Base-by-base conservation (phyloP, 2,113 vertebrate genomes). In the Aphelocoma coerulescens region DNA sequence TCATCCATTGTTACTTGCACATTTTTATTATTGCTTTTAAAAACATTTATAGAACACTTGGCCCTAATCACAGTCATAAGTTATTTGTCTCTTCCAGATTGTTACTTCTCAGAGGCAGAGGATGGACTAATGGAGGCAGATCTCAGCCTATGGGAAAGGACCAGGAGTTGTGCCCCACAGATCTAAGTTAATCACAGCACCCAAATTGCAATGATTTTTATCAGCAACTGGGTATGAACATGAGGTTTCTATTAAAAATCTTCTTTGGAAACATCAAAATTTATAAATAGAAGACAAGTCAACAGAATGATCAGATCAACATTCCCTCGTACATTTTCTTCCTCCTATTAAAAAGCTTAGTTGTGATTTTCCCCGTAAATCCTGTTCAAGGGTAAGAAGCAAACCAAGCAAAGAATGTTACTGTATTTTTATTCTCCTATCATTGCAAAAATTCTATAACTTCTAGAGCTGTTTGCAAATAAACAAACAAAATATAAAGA, bases 21-120 rank as follows among this genome's bases (percentile, higher is more conserved):
- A 33, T 75, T 91, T 91, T 81, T 91, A 88, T 96, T 93, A 62
- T 55, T 93, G 87, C 43, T 89, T 97, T 92, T 44, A 78, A 92
- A 92, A 52, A 52, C 16, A 85, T 95, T 94, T 88, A 71, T 27
- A 72, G 46, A 84, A 35, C 32, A 75, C 69, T 85, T 66, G 49
- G 41, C 28, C 30, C 37, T 94, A 97, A 88, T 63, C 91, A 89
- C 35, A 27, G 66, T 78, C 78, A 84, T 52, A 28, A 71, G 75
- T 39, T 33, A 73, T 62, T 96, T 75, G 28, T 48, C 2, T 86
- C 68, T 88, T 44, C 21, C 57, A 91, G 73, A 68, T 8, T 8
- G 20, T 89, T 62, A 67, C 12, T 82, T 35, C 37, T 77, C 68
- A 61, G 49, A 88, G 43, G 22, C 7, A 65, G 63, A 91, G 49